These are phyloP conservation scores for Philaenus spumarius DNA, from an alignment of 1,140 invertebrate genomes.

Conservation along the genomic window DNA sequence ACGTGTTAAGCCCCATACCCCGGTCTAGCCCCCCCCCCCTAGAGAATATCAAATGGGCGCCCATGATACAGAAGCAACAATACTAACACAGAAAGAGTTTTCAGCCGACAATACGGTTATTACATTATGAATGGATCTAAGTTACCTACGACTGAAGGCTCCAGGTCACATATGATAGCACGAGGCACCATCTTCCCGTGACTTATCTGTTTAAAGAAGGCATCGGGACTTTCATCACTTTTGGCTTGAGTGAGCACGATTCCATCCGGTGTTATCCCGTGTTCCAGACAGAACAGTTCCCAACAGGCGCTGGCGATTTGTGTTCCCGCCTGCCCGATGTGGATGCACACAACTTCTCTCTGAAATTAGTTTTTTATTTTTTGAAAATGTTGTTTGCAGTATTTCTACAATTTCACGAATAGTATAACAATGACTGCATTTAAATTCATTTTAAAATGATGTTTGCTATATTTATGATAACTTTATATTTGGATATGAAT, in stretches of 20 bases:
- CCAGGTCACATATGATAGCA: conserved; percentile 52
- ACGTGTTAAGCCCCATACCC: no score
- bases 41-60: no score
- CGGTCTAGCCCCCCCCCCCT: no score
- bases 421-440: no score
- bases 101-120: background rate
- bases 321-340: conserved; percentile 83
- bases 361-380: no score
- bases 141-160: conserved; percentile 41
- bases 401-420: no score
- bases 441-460: no score
- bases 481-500: no score
- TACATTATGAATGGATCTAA: background rate
- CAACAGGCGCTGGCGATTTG: conserved; percentile 83
- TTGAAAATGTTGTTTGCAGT: no score
- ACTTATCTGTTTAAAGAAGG: conserved; percentile 48
- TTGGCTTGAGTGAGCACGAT: conserved; percentile 3
- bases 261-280: conserved; percentile 44
- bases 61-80: conserved; percentile 2
- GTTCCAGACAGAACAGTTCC: conserved; percentile 86
- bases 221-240: conserved; percentile 32
- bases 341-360: conserved; percentile 81
- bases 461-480: no score
- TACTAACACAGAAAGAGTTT: background rate
- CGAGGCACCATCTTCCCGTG: conserved; percentile 48